These are phyloP conservation scores for Daktulosphaira vitifoliae DNA, from an alignment of 1,140 invertebrate species.

Conservation along the genomic window DNA sequence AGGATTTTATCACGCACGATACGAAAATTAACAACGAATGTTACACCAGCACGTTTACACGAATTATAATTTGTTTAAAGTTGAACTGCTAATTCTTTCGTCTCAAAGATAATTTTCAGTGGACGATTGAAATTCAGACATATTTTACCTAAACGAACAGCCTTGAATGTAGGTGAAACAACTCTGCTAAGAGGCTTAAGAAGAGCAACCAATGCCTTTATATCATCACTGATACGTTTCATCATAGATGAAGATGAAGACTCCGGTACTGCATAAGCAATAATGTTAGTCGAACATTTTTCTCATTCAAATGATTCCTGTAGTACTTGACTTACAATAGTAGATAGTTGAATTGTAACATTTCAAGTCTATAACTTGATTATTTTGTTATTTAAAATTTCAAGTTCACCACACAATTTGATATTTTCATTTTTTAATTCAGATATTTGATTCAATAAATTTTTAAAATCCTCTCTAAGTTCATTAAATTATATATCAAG, in stretches of 20 bases:
- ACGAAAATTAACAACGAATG: background rate
- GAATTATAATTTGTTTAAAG: background rate
- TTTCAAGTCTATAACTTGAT: no score
- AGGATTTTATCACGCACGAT: conserved; percentile 1
- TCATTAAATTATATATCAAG: no score
- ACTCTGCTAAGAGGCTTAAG: background rate
- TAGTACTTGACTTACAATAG: no score
- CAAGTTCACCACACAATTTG: no score
- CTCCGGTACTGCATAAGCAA: no score
- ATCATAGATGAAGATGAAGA: background rate
- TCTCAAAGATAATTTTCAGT: background rate
- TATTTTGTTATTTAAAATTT: no score
- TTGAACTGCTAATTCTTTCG: background rate
- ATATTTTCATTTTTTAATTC: no score
- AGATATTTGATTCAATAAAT: no score
- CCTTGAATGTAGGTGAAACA: background rate
- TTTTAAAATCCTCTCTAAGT: no score
- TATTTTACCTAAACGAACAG: background rate
- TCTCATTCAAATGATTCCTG: no score
- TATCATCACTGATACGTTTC: background rate
- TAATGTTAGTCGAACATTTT: no score
- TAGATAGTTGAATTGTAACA: no score
- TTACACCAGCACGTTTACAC: background rate
- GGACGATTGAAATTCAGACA: background rate
- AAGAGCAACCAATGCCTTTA: background rate